A percentile compares a stretch with the other conserved stretches of the same genome.
These are phyloP conservation scores for Pristionchus arcanus DNA, from an alignment of 2,888 invertebrate species.

Conservation along the genomic window DNA sequence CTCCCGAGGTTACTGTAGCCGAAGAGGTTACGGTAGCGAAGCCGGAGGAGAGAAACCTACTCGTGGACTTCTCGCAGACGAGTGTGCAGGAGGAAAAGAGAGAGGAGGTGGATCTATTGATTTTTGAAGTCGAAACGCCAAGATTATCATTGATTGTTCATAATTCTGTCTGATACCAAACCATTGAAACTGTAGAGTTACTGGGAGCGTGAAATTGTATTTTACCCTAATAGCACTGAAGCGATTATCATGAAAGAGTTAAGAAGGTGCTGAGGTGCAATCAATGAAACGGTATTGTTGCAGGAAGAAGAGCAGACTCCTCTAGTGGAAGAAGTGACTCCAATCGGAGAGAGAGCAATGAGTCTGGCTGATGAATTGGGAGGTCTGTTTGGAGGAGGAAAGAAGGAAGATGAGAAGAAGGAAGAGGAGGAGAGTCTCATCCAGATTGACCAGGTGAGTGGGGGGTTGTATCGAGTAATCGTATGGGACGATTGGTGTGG, in stretches of 20 bases:
- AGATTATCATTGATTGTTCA: neutral
- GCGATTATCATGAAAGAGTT: neutral
- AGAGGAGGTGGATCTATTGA: neutral
- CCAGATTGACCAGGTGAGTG: neutral
- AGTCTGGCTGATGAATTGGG: constrained; percentile 50
- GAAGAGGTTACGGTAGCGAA: neutral
- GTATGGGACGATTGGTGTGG: neutral
- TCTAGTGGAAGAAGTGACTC: constrained; percentile 47
- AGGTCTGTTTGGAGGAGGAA: neutral
- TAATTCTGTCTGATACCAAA: too few species aligned
- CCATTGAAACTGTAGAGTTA: too few species aligned
- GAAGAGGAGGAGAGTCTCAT: neutral
- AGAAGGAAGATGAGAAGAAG: constrained; percentile 11
- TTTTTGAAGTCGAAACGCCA: neutral
- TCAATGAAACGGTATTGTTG: neutral
- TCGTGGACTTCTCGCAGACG: constrained; percentile 1
- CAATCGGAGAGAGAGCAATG: neutral
- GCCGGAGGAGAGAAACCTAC: constrained; percentile 25
- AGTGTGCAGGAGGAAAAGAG: neutral
- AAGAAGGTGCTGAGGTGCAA: neutral
- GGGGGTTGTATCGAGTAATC: neutral
- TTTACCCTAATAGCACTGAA: neutral
- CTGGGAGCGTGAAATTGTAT: too few species aligned
- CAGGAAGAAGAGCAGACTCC: constrained; percentile 28
- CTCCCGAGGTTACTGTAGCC: neutral